Conservation (phyloP, 53 echinoderm and acorn worm species). For the Mesocentrotus franciscanus region DNA sequence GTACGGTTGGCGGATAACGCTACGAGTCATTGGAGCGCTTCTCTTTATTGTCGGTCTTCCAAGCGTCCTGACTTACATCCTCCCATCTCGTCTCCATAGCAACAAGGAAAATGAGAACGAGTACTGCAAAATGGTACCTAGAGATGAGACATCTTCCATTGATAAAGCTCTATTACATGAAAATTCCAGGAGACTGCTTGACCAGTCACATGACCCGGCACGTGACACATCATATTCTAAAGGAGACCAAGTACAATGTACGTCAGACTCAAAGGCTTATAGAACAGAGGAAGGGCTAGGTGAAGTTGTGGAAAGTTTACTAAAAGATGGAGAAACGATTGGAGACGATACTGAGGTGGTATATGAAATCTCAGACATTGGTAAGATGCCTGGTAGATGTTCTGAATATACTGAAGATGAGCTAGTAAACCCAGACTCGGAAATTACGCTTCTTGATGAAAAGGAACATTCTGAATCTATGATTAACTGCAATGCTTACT, state of each 20-base stretch:
- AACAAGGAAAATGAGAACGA: background rate
- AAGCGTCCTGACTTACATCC: background rate
- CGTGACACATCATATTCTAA: background rate
- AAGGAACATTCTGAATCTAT: background rate
- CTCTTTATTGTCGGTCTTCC: background rate
- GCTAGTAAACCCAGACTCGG: background rate
- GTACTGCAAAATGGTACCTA: background rate
- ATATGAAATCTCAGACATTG: background rate
- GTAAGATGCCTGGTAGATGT: background rate
- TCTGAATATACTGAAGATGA: background rate
- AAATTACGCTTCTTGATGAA: background rate
- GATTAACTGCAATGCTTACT: background rate
- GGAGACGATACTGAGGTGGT: background rate
- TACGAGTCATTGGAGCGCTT: constrained; percentile 1
- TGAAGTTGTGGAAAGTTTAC: too few species aligned
- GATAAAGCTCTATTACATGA: background rate
- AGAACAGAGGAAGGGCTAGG: background rate
- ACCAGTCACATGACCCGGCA: background rate
- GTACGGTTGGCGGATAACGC: background rate
- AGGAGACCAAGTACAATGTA: background rate
- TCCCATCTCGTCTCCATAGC: background rate
- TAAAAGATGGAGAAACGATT: too few species aligned
- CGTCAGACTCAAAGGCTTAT: background rate
- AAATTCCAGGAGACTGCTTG: background rate
- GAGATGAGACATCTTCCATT: background rate